A percentile compares a stretch with the other conserved stretches of the same genome.
Evolutionary conservation across 2,113 vertebrate genomes (phyloP).

Genomic region (Thryonomys swinderianus): DNA sequence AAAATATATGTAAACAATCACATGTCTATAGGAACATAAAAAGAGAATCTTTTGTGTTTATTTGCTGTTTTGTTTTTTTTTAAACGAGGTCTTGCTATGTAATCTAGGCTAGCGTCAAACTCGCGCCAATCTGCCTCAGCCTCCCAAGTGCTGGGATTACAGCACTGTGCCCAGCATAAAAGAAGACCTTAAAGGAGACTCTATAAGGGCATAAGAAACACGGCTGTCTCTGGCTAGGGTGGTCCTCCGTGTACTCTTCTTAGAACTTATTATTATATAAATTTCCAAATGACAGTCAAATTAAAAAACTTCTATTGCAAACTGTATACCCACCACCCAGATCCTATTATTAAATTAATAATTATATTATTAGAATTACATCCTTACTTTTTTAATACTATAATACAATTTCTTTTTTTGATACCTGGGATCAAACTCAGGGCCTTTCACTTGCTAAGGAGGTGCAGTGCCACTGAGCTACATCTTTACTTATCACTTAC

Average conservation of each 20-base stretch:
- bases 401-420: no score
- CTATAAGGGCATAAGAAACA: not conserved
- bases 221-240: no score
- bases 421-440: no score
- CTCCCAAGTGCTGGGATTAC: no score
- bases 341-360: not conserved
- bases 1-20: not conserved
- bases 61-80: no score
- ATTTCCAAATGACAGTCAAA: not conserved
- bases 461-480: not conserved
- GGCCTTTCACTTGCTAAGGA: no score
- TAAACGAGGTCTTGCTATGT: no score
- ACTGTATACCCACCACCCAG: not conserved
- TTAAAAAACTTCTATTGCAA: not conserved
- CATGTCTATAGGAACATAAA: not conserved
- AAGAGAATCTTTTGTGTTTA: no score
- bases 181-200: not conserved
- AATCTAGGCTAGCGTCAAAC: no score
- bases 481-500: not conserved
- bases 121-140: no score
- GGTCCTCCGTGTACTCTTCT: not conserved
- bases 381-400: not conserved
- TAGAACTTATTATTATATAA: not conserved
- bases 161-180: not conserved
- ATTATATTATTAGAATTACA: not conserved